phyloP scores from a whole-genome alignment of 2,113 vertebrate genomes.

The Hyaena hyaena region DNA sequence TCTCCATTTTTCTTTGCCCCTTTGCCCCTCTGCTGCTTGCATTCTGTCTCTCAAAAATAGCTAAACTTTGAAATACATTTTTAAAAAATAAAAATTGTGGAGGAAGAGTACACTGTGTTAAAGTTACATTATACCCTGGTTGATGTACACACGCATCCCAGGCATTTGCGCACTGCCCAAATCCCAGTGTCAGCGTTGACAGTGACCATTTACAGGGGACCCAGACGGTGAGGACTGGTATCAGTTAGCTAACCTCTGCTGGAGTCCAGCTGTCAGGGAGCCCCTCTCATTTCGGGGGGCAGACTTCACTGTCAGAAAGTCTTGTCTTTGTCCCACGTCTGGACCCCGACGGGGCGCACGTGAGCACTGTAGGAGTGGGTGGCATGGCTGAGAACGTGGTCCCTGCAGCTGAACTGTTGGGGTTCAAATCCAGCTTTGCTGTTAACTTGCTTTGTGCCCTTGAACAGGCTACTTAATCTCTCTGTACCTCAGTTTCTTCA shows the following conservation, averaged over 20 bases:
- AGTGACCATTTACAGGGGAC: background rate
- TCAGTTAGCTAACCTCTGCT: background rate
- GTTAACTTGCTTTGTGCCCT: background rate
- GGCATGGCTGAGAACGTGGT: rapidly evolving
- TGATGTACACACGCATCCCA: background rate
- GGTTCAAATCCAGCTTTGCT: background rate
- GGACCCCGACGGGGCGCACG: background rate
- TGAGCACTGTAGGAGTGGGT: background rate
- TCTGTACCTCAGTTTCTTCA: background rate
- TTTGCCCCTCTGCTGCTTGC: too few species aligned
- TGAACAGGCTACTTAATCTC: background rate
- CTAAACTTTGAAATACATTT: too few species aligned
- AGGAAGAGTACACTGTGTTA: background rate
- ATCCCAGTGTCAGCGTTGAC: background rate
- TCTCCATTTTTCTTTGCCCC: too few species aligned
- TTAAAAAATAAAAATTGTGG: background rate
- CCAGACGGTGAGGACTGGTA: rapidly evolving
- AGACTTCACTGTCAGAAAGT: background rate
- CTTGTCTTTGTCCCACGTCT: background rate
- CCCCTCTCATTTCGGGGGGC: background rate
- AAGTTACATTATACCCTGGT: background rate
- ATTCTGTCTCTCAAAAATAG: too few species aligned
- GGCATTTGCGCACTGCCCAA: background rate
- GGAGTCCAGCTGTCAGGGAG: rapidly evolving
- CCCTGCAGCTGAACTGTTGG: background rate